phyloP scores from a whole-genome alignment of 2,797 vertebrate species.

The Botia almorhae region DNA sequence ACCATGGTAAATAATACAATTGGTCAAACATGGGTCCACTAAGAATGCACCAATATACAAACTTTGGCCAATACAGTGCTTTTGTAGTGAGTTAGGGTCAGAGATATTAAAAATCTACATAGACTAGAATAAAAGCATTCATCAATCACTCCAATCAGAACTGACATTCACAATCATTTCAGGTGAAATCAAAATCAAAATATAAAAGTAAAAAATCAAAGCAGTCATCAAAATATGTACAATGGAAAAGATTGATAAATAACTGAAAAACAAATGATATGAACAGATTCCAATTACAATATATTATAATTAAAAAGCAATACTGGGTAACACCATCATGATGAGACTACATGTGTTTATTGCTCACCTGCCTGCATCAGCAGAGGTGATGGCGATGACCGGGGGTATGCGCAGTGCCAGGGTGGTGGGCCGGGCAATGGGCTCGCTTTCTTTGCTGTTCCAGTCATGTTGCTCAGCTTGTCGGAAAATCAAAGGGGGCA shows the following conservation, averaged over 20 bases:
- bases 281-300: neutral
- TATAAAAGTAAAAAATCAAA: too few relatives aligned
- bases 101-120: neutral
- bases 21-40: neutral
- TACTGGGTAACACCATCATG: neutral
- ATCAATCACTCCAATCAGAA: neutral
- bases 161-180: neutral
- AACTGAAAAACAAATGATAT: neutral
- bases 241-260: neutral
- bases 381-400: slow-evolving; percentile 83
- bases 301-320: neutral
- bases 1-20: too few relatives aligned
- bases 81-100: too few relatives aligned
- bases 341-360: neutral
- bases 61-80: too few relatives aligned
- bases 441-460: slow-evolving; percentile 75
- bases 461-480: slow-evolving; percentile 82
- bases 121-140: neutral
- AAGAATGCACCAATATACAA: too few relatives aligned
- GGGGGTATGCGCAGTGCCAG: slow-evolving; percentile 80
- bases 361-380: slow-evolving; percentile 78
- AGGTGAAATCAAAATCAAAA: neutral
- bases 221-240: neutral
- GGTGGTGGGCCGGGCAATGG: slow-evolving; percentile 73
- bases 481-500: slow-evolving; percentile 83